Base-by-base conservation (phyloP, 2,113 vertebrate species). In the Bujurquina vittata region DNA sequence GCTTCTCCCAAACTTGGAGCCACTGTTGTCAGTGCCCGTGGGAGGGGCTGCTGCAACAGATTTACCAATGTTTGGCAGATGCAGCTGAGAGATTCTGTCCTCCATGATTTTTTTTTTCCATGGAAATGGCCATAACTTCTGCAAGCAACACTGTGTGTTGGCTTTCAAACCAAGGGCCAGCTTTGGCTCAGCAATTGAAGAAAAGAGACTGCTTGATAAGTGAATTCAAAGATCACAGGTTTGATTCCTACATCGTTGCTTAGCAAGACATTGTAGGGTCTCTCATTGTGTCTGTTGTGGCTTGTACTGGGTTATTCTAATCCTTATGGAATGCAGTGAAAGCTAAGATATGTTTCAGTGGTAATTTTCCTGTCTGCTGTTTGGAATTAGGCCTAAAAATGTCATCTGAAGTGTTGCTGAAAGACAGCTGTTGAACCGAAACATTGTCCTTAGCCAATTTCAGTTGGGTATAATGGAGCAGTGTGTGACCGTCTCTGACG, bases 401-500 rank as follows among this genome's bases (percentile, higher is more conserved):
- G 67, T 79, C 58, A 46, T 11, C 12, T 60, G 77, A 83, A 86
- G 65, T 23, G 72, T 33, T 17, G 80, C 85, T 79, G 84, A 90
- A 63, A 80, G 85, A 83, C 65, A 77, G 85, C 77, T 57, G 29
- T 88, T 84, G 75, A 86, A 69, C 40, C 43, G 56, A 75, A 81
- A 80, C 59, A 73, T 18, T 7, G 52, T 86, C 81, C 55, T 80
- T 33, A 80, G 75, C 69, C 62, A 82, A 79, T 84, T 55, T 75
- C 43, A 77, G 33, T 73, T 46, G 78, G 74, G 62, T 85, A 63
- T 84, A 88, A 80, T 46, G 76, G 81, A 86, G 80, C 29, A 10
- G 57, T 54, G 77, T 72, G 84, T 86, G 88, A 80, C 84, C 90
- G 87, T 89, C 82, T 90, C 55, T 63, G 4, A 65, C 76, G 72